Evolutionary conservation across 2,888 invertebrate species (phyloP), one percentile per base, ranked within the genome.

Genomic region (Camptogramma bilineatum): DNA sequence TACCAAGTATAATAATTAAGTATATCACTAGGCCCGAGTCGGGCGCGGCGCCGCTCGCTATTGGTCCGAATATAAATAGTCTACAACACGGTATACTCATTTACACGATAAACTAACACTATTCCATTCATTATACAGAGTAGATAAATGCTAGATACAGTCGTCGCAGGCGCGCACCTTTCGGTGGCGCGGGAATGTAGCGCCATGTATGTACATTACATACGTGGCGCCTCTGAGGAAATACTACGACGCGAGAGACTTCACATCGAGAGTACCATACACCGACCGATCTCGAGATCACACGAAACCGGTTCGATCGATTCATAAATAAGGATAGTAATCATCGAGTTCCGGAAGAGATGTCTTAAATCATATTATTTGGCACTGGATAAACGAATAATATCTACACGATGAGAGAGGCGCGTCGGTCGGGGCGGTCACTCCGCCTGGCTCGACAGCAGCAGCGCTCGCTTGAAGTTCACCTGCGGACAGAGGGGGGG

Each of bases 291-390:
- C 13, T 13, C 13, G 39, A 13, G 4, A 7, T 13, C 8, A 39
- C 39, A 39, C 10, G 39, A 28, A 28, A 28, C 28, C 8, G 8
- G 7, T 28, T 50, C n/a, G 0, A 51, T 31, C 19, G 5, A 13
- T 18, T 55, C 47, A 47, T 13, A 19, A 34, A 31, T 18, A 47
- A 55, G 0, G 16, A 5, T 10, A 31, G 13, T 47, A 5, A 8
- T 47, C 0, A 31, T 47, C 21, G 8, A 2, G 31, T 39, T 39
- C 39, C 8, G 50, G 10, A 42, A 24, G 48, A 66, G 65, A 47
- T 64, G 58, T 70, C 75, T 75, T 76, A 74, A 68, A 76, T 76
- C 74, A 68, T 77, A 81, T 73, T 81, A 81, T 84, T 85, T 85
- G 84, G 84, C 84, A 85, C 85, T 81, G 34, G 79, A 76, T 66